Percentiles rank a stretch among this genome's conserved stretches.
Conservation (phyloP, 23 tunicate species). For the Corella eumyota region DNA sequence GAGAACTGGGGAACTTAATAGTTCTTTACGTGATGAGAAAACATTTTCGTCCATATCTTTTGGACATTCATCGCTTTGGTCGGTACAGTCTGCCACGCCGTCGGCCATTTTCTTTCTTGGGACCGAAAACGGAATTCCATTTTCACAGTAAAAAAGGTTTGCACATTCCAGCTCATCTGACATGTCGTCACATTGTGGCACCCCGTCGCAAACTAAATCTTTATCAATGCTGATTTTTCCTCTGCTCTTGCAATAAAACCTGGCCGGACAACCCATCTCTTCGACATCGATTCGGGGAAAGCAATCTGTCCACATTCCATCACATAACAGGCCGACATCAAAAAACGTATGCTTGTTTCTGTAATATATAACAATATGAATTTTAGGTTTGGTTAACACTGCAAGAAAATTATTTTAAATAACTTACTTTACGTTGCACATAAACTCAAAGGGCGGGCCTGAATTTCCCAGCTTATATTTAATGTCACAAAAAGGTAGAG, state of each 20-base stretch:
- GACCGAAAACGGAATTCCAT: constrained; percentile 30
- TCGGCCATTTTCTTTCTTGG: constrained; percentile 35
- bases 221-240: constrained; percentile 40
- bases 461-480: constrained; percentile 7
- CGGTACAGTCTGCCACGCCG: constrained; percentile 57
- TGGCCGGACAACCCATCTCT: constrained; percentile 46
- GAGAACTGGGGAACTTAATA: constrained; percentile 23
- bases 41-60: constrained; percentile 42
- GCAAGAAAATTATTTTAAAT: neutral
- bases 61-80: constrained; percentile 68
- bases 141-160: constrained; percentile 51
- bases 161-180: constrained; percentile 32
- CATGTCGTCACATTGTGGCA: constrained; percentile 51
- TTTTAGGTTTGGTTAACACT: neutral
- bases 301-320: constrained; percentile 44
- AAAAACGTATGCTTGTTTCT: constrained; percentile 3
- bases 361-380: neutral
- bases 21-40: constrained; percentile 35
- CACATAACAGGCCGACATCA: constrained; percentile 25
- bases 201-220: constrained; percentile 38
- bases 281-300: constrained; percentile 39
- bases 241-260: constrained; percentile 44
- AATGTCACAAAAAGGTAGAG: constrained; percentile 28
- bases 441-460: constrained; percentile 30
- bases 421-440: constrained; percentile 38